Evolutionary conservation across 2,888 invertebrate species (phyloP).

Genomic region (Cephonodes hylas): DNA sequence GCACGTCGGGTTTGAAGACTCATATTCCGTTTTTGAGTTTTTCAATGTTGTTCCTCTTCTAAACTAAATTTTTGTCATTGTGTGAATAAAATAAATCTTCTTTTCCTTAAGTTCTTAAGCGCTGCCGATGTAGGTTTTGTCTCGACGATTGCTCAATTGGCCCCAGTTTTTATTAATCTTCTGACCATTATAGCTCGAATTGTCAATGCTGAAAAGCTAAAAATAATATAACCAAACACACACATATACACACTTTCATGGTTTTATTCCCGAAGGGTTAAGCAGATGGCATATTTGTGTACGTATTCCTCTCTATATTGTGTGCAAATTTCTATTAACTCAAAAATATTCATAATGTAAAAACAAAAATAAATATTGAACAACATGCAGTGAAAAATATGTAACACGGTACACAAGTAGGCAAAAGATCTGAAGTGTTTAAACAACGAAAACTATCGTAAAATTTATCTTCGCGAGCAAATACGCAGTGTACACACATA

Average conservation of each 20-base stretch:
- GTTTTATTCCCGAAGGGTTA: neutral
- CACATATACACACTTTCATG: too few species aligned
- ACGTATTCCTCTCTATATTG: neutral
- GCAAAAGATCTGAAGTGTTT: slow-evolving; percentile 15
- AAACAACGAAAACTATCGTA: slow-evolving; percentile 18
- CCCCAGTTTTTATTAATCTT: too few species aligned
- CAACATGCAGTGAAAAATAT: neutral
- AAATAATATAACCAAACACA: neutral
- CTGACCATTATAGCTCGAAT: neutral
- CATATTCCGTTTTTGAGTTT: too few species aligned
- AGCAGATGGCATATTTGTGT: neutral
- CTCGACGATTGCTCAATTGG: too few species aligned
- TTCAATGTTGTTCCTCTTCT: too few species aligned
- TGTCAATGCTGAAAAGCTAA: neutral
- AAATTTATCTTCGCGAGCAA: slow-evolving; percentile 16
- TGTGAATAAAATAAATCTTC: too few species aligned
- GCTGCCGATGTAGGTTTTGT: too few species aligned
- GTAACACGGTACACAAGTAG: slow-evolving; percentile 11
- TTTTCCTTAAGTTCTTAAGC: too few species aligned
- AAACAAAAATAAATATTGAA: neutral
- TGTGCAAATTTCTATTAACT: too few species aligned
- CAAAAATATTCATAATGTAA: too few species aligned
- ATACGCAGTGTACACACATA: slow-evolving; percentile 11
- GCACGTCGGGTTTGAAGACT: too few species aligned
- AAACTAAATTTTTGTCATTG: too few species aligned